Conservation (phyloP, 2,888 invertebrate genomes). For the Halictus quadricinctus region DNA sequence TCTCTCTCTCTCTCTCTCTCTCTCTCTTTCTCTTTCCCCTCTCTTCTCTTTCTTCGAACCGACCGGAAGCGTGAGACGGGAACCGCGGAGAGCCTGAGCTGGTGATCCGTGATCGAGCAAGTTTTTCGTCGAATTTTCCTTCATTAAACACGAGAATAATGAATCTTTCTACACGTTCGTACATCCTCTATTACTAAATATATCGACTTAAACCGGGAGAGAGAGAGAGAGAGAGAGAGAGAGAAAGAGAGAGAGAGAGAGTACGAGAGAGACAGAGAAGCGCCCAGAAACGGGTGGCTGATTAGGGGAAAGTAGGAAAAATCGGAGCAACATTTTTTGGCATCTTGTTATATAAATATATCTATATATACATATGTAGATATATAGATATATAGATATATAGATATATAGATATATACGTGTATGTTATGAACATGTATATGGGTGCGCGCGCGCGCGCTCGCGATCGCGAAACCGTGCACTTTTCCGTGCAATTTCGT, state of each 20-base stretch:
- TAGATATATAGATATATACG: slow-evolving; percentile 33
- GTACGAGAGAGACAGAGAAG: not conserved
- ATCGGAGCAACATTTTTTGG: slow-evolving; percentile 74
- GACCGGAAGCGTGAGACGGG: not conserved
- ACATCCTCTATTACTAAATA: slow-evolving; percentile 76
- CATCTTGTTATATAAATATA: slow-evolving; percentile 77
- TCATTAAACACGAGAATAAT: slow-evolving; percentile 75
- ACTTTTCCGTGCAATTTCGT: slow-evolving; percentile 5
- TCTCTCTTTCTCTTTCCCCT: too few relatives aligned
- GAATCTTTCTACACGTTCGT: slow-evolving; percentile 82
- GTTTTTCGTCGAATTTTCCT: slow-evolving; percentile 80
- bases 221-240: slow-evolving; percentile 38
- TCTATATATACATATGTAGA: slow-evolving; percentile 67
- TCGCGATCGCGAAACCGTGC: slow-evolving; percentile 24
- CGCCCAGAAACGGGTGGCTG: not conserved
- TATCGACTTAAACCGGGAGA: slow-evolving; percentile 71
- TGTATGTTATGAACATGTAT: slow-evolving; percentile 62
- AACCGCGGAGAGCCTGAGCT: slow-evolving; percentile 15
- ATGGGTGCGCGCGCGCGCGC: slow-evolving; percentile 56
- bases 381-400: slow-evolving; percentile 71
- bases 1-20: too few relatives aligned
- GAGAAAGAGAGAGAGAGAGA: not conserved
- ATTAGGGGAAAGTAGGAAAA: not conserved
- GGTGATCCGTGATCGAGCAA: slow-evolving; percentile 44
- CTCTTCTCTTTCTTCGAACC: not conserved